Evolutionary conservation across 2,113 vertebrate genomes (phyloP), one percentile per base, ranked within the genome.

Genomic region (Prunella fulvescens): DNA sequence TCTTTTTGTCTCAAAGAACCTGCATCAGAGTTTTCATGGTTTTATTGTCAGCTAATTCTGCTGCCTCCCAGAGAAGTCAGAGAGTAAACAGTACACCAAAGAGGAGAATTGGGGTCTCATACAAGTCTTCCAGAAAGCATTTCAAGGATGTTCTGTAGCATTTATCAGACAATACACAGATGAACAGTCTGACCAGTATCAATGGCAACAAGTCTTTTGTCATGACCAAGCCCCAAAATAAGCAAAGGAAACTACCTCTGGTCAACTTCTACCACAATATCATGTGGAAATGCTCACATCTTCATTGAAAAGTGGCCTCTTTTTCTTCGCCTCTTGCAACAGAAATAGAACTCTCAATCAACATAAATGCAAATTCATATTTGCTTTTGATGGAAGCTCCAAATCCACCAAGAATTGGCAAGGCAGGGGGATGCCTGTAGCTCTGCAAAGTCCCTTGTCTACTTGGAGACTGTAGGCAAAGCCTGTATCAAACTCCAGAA

Each of bases 221-320:
- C 33, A 42, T 14, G 31, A 33, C 64, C 64, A 76, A 61, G 25
- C 14, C 19, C 25, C 35, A 24, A 57, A 80, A 78, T 19, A 80
- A 73, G 22, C 2, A 2, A 89, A 25, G 26, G 17, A 47, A 90
- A 53, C 44, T 24, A 65, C 24, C 7, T 42, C 9, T 0, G 0
- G 8, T 51, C n/a, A 35, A 9, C 79, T 67, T 78, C 54, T 51
- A 44, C n/a, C 11, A 26, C 6, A 31, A 72, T 70, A 51, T 8
- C 14, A 11, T 3, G 20, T 9, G 8, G 48, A 79, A 86, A 10
- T 0, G 2, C n/a, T 78, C 53, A 12, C 19, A 44, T 56, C 57
- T 70, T 71, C 56, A 13, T 58, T 5, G 2, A 85, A 88, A 80
- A 26, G 29, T 51, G 20, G 17, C 6, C 13, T 60, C 22, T 66